Percentiles rank a stretch among this genome's conserved stretches.
Conservation (phyloP, 2,888 invertebrate species). For the Caenorhabditis sp. region DNA sequence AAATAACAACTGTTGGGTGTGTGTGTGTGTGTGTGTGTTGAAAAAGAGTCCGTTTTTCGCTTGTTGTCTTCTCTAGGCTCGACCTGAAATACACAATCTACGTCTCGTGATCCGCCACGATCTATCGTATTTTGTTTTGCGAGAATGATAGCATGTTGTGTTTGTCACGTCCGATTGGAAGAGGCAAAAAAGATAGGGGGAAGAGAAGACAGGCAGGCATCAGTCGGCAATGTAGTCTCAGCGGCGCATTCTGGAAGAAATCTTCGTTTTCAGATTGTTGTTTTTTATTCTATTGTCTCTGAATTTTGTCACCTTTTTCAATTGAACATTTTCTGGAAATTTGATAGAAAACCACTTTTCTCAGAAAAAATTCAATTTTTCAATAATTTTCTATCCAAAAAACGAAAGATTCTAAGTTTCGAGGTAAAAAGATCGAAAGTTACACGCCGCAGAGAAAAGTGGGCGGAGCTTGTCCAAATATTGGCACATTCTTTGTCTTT, state of each 20-base stretch:
- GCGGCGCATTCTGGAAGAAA: neutral
- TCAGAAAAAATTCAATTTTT: too few relatives aligned
- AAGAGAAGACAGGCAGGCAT: neutral
- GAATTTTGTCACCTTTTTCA: too few relatives aligned
- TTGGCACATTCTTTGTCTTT: too few relatives aligned
- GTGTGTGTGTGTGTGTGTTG: too few relatives aligned
- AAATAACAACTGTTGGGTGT: neutral
- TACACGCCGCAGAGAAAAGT: too few relatives aligned
- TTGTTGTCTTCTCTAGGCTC: neutral
- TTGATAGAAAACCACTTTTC: too few relatives aligned
- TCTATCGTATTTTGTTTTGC: constrained; percentile 3
- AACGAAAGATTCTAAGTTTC: too few relatives aligned
- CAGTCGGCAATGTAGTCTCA: neutral
- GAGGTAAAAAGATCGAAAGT: too few relatives aligned
- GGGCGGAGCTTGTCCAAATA: too few relatives aligned
- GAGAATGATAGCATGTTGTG: neutral
- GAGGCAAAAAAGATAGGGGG: neutral
- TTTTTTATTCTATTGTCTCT: too few relatives aligned
- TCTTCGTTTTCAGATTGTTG: too few relatives aligned
- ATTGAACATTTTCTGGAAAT: constrained; percentile 6
- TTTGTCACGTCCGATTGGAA: constrained; percentile 1
- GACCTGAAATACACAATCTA: neutral
- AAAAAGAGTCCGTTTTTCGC: neutral
- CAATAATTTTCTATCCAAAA: too few relatives aligned
- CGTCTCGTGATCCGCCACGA: neutral